These are phyloP conservation scores for Caenorhabditis sp. DNA, from an alignment of 2,888 invertebrate species.

Conservation along the genomic window DNA sequence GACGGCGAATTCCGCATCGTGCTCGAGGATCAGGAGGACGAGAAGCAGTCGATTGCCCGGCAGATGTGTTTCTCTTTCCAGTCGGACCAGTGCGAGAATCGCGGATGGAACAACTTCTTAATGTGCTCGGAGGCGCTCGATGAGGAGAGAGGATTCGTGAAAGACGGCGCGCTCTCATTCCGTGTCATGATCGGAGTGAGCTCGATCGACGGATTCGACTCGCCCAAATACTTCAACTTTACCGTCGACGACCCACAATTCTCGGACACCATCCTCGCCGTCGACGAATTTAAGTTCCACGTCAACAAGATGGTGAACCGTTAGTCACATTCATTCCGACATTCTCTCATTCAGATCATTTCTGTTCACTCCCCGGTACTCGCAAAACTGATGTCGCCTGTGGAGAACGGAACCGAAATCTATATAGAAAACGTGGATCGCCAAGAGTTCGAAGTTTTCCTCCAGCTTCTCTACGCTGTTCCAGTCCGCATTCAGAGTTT, in stretches of 20 bases:
- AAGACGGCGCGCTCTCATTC: constrained; percentile 8
- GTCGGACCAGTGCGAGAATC: constrained; percentile 21
- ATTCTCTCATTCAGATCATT: constrained; percentile 5
- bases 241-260: not conserved
- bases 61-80: constrained; percentile 30
- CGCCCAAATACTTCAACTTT: constrained; percentile 29
- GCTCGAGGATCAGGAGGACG: constrained; percentile 7
- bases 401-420: not conserved
- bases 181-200: constrained; percentile 30
- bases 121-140: constrained; percentile 11
- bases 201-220: constrained; percentile 18
- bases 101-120: constrained; percentile 26
- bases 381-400: not conserved
- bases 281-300: constrained; percentile 1
- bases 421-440: constrained; percentile 6
- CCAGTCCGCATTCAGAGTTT: constrained; percentile 25
- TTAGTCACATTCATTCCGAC: not conserved
- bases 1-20: constrained; percentile 25
- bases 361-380: constrained; percentile 17
- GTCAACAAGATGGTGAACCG: constrained; percentile 32
- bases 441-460: constrained; percentile 22
- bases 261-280: constrained; percentile 1
- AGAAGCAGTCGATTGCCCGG: constrained; percentile 29
- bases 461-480: constrained; percentile 32
- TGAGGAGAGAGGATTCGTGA: not conserved